These are phyloP conservation scores for Agriopis marginaria DNA, from an alignment of 2,888 invertebrate genomes.

Conservation along the genomic window DNA sequence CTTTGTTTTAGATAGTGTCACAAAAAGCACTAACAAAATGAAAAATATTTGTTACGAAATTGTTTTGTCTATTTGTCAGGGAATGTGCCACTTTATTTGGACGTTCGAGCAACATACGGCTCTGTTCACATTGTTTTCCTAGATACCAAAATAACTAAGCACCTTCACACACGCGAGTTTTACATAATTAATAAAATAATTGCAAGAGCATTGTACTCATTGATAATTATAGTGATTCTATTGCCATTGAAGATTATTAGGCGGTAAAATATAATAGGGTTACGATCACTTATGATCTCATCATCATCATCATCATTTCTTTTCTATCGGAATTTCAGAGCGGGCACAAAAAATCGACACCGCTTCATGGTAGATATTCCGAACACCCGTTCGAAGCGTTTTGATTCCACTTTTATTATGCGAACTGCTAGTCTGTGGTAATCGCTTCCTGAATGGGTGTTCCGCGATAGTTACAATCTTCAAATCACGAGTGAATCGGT, in stretches of 20 bases:
- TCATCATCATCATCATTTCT: too few relatives aligned
- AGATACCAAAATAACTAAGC: conserved; percentile 22
- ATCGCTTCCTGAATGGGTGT: too few relatives aligned
- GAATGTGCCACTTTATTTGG: not conserved
- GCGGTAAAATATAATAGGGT: not conserved
- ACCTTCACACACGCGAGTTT: conserved; percentile 23
- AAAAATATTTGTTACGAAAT: not conserved
- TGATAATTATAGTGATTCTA: not conserved
- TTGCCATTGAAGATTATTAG: not conserved
- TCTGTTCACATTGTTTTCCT: conserved; percentile 19
- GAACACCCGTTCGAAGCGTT: too few relatives aligned
- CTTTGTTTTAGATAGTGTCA: not conserved
- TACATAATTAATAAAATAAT: conserved; percentile 35
- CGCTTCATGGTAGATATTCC: too few relatives aligned
- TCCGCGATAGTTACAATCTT: too few relatives aligned
- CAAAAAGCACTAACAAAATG: not conserved
- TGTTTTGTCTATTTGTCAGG: conserved; percentile 1
- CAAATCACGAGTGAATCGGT: too few relatives aligned
- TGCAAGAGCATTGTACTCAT: conserved; percentile 1
- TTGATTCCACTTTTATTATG: too few relatives aligned
- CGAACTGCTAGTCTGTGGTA: too few relatives aligned
- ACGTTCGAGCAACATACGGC: conserved; percentile 10
- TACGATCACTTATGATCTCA: too few relatives aligned
- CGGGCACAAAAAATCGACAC: too few relatives aligned
- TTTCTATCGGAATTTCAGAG: too few relatives aligned